Evolutionary conservation across 2,113 vertebrate genomes (phyloP).

Genomic region (Thymallus thymallus): DNA sequence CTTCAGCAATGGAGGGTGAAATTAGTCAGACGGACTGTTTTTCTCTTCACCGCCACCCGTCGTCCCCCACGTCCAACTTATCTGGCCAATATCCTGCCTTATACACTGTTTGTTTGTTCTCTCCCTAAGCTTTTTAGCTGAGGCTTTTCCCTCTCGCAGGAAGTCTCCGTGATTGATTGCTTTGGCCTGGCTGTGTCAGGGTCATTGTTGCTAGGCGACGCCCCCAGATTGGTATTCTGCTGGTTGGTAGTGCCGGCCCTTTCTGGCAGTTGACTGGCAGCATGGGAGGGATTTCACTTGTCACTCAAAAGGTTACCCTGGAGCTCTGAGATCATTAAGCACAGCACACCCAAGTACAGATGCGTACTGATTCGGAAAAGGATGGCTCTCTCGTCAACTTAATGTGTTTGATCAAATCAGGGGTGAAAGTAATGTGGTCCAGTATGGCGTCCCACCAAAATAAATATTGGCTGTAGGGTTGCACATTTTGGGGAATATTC

Average conservation of each 20-base stretch:
- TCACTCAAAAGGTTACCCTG: conserved; percentile 13
- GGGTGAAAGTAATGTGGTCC: too few relatives aligned
- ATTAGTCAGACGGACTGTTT: conserved; percentile 41
- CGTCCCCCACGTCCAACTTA: conserved; percentile 29
- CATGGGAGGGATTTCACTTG: conserved; percentile 23
- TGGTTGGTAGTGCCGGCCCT: conserved; percentile 36
- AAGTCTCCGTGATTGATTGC: conserved; percentile 68
- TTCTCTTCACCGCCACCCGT: background rate
- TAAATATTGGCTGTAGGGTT: too few relatives aligned
- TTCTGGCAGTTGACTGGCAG: conserved; percentile 11
- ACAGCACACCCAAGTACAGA: background rate
- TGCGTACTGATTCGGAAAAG: background rate
- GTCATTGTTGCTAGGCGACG: conserved; percentile 65
- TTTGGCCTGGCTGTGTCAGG: conserved; percentile 48
- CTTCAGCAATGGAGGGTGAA: conserved; percentile 36
- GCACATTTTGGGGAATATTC: too few relatives aligned
- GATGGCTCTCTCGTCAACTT: background rate
- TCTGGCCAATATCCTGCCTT: conserved; percentile 42
- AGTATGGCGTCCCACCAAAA: too few relatives aligned
- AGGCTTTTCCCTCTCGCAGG: conserved; percentile 37
- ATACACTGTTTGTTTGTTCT: conserved; percentile 41
- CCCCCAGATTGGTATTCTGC: conserved; percentile 36
- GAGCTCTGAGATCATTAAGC: background rate
- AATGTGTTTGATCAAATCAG: too few relatives aligned
- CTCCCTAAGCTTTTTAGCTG: conserved; percentile 46